Percentiles rank a stretch among this genome's conserved stretches.
Evolutionary conservation across 2,797 vertebrate species (phyloP).

Genomic region (Macropus fuliginosus): DNA sequence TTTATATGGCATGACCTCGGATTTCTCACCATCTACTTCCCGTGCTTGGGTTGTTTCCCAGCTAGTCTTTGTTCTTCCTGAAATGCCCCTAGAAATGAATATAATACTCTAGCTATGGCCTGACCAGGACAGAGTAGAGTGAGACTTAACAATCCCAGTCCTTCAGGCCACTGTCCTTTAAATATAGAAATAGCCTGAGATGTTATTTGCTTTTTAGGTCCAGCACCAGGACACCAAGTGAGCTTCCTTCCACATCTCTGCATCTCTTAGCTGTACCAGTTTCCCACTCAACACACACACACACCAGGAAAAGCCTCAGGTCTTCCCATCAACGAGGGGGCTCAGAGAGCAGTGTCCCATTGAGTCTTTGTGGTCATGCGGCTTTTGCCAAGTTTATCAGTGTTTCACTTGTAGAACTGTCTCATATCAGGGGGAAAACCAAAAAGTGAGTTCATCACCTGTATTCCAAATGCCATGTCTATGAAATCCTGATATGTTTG

Average conservation of each 20-base stretch:
- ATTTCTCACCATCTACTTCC: not conserved
- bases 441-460: not conserved
- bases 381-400: not conserved
- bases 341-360: not conserved
- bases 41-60: not conserved
- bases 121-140: not conserved
- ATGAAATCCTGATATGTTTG: not conserved
- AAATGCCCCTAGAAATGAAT: not conserved
- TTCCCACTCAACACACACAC: not conserved
- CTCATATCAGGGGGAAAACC: not conserved
- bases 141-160: not conserved
- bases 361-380: not conserved
- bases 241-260: not conserved
- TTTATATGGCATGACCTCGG: not conserved
- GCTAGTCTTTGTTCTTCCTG: not conserved
- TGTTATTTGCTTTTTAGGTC: not conserved
- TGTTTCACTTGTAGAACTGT: not conserved
- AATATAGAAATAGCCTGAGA: not conserved
- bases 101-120: not conserved
- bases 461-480: not conserved
- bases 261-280: not conserved
- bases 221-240: not conserved
- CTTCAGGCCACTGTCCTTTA: not conserved
- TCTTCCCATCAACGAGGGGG: not conserved
- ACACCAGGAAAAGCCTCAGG: not conserved